Evolutionary conservation across 2,888 invertebrate species (phyloP).

Genomic region (Leistus spinibarbis): DNA sequence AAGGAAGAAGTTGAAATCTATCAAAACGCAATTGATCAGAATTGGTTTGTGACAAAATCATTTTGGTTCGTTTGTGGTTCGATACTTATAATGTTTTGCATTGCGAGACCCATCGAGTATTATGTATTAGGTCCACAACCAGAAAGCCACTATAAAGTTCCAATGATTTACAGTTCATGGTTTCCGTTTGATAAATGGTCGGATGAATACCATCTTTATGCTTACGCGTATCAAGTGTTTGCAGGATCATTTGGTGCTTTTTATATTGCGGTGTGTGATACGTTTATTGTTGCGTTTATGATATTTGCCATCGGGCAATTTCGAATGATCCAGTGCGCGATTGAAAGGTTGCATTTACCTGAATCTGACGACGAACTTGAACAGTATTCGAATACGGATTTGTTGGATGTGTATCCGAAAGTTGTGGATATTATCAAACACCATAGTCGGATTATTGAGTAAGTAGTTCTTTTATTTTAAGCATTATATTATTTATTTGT

Average conservation of each 20-base stretch:
- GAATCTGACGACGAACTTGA: neutral
- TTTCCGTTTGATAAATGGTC: constrained; percentile 42
- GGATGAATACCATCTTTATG: constrained; percentile 25
- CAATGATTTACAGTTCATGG: constrained; percentile 30
- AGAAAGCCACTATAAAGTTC: neutral
- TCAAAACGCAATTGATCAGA: neutral
- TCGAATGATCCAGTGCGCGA: neutral
- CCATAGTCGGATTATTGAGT: constrained; percentile 17
- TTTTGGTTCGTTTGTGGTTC: constrained; percentile 9
- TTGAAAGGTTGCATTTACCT: neutral
- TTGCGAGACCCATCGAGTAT: constrained; percentile 10
- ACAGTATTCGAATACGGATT: neutral
- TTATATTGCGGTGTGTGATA: constrained; percentile 8
- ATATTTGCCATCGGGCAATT: constrained; percentile 18
- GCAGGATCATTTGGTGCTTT: neutral
- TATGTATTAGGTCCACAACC: neutral
- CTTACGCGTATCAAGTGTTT: constrained; percentile 25
- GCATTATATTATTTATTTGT: no score
- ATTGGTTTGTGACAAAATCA: neutral
- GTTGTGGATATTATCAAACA: neutral
- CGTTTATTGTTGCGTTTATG: constrained; percentile 14
- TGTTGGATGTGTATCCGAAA: neutral
- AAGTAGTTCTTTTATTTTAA: neutral
- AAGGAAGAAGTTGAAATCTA: constrained; percentile 3
- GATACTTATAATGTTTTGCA: neutral